A percentile compares a stretch with the other conserved stretches of the same genome.
These are phyloP conservation scores for Eutolmus rufibarbis DNA, from an alignment of 2,888 invertebrate species.

Conservation along the genomic window DNA sequence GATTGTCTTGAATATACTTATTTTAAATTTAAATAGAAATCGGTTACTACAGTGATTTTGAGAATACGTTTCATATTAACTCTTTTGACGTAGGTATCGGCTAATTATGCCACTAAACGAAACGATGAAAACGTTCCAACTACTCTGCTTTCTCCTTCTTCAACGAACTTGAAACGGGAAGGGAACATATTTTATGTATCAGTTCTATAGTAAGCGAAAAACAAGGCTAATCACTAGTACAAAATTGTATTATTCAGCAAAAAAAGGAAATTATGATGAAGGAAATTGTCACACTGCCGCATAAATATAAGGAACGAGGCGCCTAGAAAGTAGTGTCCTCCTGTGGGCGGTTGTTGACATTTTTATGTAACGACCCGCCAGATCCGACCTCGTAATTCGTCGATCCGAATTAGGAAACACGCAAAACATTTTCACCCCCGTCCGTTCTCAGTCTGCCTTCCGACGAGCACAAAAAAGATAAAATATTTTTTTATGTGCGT, in stretches of 20 bases:
- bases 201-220: neutral
- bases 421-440: neutral
- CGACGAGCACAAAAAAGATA: neutral
- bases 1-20: too few relatives aligned
- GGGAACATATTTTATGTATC: too few relatives aligned
- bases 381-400: conserved; percentile 8
- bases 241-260: neutral
- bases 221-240: neutral
- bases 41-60: too few relatives aligned
- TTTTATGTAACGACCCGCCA: neutral
- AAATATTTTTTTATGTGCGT: neutral
- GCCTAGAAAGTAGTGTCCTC: neutral
- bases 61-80: too few relatives aligned
- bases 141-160: neutral
- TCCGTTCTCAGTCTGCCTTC: neutral
- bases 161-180: neutral
- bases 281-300: neutral
- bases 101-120: too few relatives aligned
- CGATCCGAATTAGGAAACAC: neutral
- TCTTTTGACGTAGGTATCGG: too few relatives aligned
- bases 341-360: neutral
- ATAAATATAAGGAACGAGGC: neutral
- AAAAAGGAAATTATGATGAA: neutral
- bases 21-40: too few relatives aligned
- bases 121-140: too few relatives aligned